A percentile compares a stretch with the other conserved stretches of the same genome.
These are phyloP conservation scores for Prinia subflava DNA, from an alignment of 2,113 vertebrate species.

Conservation along the genomic window DNA sequence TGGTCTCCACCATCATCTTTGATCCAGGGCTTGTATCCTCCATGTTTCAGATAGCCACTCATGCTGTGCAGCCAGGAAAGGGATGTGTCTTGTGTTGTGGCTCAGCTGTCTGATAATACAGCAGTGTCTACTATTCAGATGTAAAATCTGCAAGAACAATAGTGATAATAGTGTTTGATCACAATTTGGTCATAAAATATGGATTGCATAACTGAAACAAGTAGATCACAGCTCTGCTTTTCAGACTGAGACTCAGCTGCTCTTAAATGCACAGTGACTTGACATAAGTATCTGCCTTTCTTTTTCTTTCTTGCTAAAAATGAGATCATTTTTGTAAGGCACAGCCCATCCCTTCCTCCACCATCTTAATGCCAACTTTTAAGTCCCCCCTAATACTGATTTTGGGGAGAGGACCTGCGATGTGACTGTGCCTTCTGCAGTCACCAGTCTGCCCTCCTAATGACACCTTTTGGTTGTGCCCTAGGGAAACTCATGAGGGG, in stretches of 20 bases:
- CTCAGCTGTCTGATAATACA: background rate
- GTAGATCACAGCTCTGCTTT: background rate
- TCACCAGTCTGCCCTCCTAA: background rate
- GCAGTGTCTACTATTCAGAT: background rate
- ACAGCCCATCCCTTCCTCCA: background rate
- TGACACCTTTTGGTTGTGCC: background rate
- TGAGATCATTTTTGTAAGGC: background rate
- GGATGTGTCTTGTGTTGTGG: background rate
- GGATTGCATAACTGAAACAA: background rate
- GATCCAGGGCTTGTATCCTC: background rate
- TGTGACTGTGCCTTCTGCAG: background rate
- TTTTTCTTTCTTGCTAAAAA: background rate
- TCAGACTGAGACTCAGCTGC: background rate
- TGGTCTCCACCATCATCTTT: background rate
- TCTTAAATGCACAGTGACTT: background rate
- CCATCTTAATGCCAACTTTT: background rate
- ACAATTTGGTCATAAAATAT: conserved; percentile 15
- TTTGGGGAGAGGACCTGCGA: background rate
- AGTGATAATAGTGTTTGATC: conserved; percentile 3
- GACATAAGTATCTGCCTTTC: background rate
- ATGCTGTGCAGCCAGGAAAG: background rate
- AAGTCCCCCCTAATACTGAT: rapidly evolving
- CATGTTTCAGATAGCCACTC: background rate
- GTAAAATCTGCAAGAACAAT: conserved; percentile 30
- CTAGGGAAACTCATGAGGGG: background rate